Base-by-base conservation (phyloP, 2,888 invertebrate species). In the Spodoptera exigua region DNA sequence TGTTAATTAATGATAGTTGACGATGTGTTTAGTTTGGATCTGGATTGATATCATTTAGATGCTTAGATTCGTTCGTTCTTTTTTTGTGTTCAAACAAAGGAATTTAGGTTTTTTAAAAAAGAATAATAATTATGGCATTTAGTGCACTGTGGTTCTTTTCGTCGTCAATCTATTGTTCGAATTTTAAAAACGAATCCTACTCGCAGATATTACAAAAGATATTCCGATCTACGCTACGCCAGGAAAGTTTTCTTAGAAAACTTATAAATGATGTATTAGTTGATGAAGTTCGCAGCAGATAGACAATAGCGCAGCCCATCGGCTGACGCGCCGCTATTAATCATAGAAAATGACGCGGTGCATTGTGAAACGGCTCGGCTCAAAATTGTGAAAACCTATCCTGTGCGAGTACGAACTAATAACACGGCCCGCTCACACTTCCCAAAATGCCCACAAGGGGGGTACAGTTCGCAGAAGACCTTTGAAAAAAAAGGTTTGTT, bases 311-410 rank as follows among this genome's bases (percentile, higher is more conserved):
- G 54, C 62, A 71, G 53, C 45, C 75, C 79, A 82, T 83, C 84
- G 84, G 43, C 64, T 61, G 63, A 44, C 75, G 60, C 85, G 85
- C 80, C 84, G 77, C 91, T 88, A 93, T 93, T 92, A 93, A 93
- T 93, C 93, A 93, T 92, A 91, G 91, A 90, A 90, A 92, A 92
- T 93, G 92, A 91, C 90, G 84, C 79, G 78, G 81, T 79, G 85
- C 87, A 90, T 91, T 92, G 92, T 83, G 86, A 86, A 84, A 84
- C 84, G 75, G 83, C 76, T 82, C 82, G 76, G 87, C 86, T 91
- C 91, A 93, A 93, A 93, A 93, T 92, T 93, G 92, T 93, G 93
- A 93, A 93, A 93, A 93, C 93, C 93, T 93, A 91, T 88, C 88
- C 89, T 83, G 84, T 77, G 58, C 81, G 82, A 83, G 62, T 71